Evolutionary conservation across 2,888 invertebrate genomes (phyloP).

Genomic region (Drosophila histrio): DNA sequence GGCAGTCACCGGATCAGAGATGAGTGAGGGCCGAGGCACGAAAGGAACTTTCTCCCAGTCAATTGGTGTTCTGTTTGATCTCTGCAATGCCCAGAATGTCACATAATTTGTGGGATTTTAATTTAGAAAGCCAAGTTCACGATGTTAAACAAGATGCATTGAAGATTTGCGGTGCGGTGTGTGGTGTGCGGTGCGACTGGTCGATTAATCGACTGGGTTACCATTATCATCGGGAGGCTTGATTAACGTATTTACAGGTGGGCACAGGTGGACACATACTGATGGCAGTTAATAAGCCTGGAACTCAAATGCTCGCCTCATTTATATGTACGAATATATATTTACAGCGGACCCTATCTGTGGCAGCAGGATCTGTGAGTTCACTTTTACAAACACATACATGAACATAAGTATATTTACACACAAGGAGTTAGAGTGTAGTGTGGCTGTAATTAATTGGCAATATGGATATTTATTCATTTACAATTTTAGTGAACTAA

Average conservation of each 20-base stretch:
- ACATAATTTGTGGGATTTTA: conserved; percentile 56
- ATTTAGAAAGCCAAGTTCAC: conserved; percentile 55
- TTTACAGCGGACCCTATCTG: conserved; percentile 31
- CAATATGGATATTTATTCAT: conserved; percentile 21
- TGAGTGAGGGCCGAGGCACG: conserved; percentile 93
- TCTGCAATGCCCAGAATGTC: conserved; percentile 83
- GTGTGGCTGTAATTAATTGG: conserved; percentile 69
- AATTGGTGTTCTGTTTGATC: conserved; percentile 86
- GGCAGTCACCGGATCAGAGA: conserved; percentile 93
- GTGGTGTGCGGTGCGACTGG: conserved; percentile 24
- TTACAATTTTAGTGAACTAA: conserved; percentile 21
- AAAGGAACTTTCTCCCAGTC: conserved; percentile 95
- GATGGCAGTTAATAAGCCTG: conserved; percentile 48
- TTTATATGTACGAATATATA: conserved; percentile 41
- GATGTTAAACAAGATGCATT: conserved; percentile 33
- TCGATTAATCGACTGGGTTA: conserved; percentile 31
- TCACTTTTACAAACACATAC: background rate
- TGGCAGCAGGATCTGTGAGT: conserved; percentile 1
- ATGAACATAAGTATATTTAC: conserved; percentile 7
- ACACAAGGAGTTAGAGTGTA: conserved; percentile 47
- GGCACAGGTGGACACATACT: conserved; percentile 15
- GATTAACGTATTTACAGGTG: conserved; percentile 25
- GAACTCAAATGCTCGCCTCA: conserved; percentile 17
- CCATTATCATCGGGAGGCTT: conserved; percentile 41
- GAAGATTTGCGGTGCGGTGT: conserved; percentile 21